These are phyloP conservation scores for Drosophila auraria DNA, from an alignment of 1,140 invertebrate species.

Conservation along the genomic window DNA sequence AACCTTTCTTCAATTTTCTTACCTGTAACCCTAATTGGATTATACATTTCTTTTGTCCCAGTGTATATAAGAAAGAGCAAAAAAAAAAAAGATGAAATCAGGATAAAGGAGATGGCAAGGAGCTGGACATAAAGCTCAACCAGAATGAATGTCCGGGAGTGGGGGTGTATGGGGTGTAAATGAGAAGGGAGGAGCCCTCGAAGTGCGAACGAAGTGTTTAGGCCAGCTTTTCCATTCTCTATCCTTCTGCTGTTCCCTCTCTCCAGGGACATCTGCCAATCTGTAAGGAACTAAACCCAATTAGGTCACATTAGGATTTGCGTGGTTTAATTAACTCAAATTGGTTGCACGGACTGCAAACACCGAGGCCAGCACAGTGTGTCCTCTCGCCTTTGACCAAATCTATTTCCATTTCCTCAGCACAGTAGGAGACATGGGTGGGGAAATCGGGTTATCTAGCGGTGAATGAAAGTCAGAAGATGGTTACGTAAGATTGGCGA, in stretches of 20 bases:
- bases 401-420: conserved; percentile 37
- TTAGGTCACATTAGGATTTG: conserved; percentile 79
- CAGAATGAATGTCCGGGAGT: conserved; percentile 40
- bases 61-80: conserved; percentile 20
- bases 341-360: conserved; percentile 60
- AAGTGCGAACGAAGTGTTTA: conserved; percentile 49
- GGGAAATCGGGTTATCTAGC: conserved; percentile 28
- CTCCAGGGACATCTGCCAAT: conserved; percentile 47
- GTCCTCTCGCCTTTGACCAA: conserved; percentile 17
- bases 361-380: conserved; percentile 9
- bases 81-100: conserved; percentile 16
- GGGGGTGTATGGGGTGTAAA: conserved; percentile 19
- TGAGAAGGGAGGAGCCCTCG: conserved; percentile 37
- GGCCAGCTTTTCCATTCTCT: conserved; percentile 24
- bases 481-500: not conserved
- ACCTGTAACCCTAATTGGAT: conserved; percentile 5
- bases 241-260: conserved; percentile 16
- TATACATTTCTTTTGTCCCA: not conserved
- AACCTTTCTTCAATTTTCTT: not conserved
- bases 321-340: conserved; percentile 78
- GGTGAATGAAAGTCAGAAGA: not conserved
- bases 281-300: conserved; percentile 61
- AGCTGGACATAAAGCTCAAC: conserved; percentile 49
- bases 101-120: conserved; percentile 21
- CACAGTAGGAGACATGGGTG: not conserved